Evolutionary conservation across 2,888 invertebrate genomes (phyloP), one percentile per base, ranked within the genome.

Genomic region (Scelioninae gen. 1): DNA sequence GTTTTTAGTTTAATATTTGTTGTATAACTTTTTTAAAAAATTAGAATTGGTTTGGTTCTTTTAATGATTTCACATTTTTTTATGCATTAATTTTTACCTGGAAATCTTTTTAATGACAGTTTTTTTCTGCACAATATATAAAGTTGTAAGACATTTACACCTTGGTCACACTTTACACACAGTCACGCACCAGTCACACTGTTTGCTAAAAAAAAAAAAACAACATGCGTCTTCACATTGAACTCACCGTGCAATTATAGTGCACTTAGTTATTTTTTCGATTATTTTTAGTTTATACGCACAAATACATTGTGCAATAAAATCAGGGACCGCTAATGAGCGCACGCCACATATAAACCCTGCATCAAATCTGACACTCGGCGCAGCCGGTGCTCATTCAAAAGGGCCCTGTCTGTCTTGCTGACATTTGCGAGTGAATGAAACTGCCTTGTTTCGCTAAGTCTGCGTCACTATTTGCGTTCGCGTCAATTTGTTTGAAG

Each of bases 401-500:
- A 84, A 84, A 58, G 78, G 53, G 10, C 71, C 79, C n/a, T n/a
- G 82, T 76, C 83, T 60, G 72, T 83, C 69, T 80, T 63, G 66
- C 76, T 68, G 79, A 82, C 76, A 68, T 80, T 68, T 23, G 38
- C 56, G 69, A 71, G 82, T 85, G 79, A 85, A 83, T 85, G 79
- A 65, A 56, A 63, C 56, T 82, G 68, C 55, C 43, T 75, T 45
- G 66, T 69, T 58, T 63, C 40, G 62, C 43, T 32, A 47, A 65
- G 53, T 72, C 34, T 45, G 66, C 81, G 58, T 82, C 79, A 84
- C 82, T 84, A 82, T 82, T 82, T 84, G 82, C 71, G 75, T 53
- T 81, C 84, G 72, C 78, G 82, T 84, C 84, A 84, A 83, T 84
- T 84, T 85, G 79, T 84, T 74, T 65, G 71, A 82, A 82, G 72